Base-by-base conservation (phyloP, 2,797 vertebrate genomes). In the Molossus molossus region DNA sequence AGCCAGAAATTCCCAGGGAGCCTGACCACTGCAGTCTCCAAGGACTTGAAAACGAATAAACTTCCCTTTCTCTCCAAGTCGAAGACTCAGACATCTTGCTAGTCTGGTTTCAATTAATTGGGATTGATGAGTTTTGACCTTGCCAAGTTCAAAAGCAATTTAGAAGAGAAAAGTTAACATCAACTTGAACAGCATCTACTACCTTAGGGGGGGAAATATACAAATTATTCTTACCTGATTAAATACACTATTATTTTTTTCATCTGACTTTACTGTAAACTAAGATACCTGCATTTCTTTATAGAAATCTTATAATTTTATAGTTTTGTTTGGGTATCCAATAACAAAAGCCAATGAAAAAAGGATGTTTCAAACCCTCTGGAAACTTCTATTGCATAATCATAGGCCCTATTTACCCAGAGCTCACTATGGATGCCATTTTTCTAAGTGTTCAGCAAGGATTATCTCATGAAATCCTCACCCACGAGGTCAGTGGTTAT, bases 51-150 rank as follows among this genome's bases (percentile, higher is more conserved):
- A 70, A 67, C 6, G 25, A 84, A 67, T 29, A 17, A 73, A 60
- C 57, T 93, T 65, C 17, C 45, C 53, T 55, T 73, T 40, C 82
- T 50, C 17, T 72, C 12, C 58, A 77, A 40, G 48, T 65, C 53
- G 57, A 48, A 77, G 58, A 67, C 53, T 53, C 64, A 69, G 69
- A 83, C 0, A 6, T 90, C 62, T 67, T 69, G 48, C 55, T 76
- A 60, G 33, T 81, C 62, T 95, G 91, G 27, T 79, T 94, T 92
- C 70, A 40, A 69, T 93, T 73, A 94, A 29, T 21, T 75, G 21
- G 75, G 62, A 79, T 75, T 79, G 33, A n/a, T 69, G 57, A 75
- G 29, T 72, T 95, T 94, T 95, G 55, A 92, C 75, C 58, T 94
- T 75, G 33, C 33, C 48, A 91, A 92, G 23, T 90, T 75, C 70